Base-by-base conservation (phyloP, 1,140 invertebrate species). In the Eurosta solidaginis region DNA sequence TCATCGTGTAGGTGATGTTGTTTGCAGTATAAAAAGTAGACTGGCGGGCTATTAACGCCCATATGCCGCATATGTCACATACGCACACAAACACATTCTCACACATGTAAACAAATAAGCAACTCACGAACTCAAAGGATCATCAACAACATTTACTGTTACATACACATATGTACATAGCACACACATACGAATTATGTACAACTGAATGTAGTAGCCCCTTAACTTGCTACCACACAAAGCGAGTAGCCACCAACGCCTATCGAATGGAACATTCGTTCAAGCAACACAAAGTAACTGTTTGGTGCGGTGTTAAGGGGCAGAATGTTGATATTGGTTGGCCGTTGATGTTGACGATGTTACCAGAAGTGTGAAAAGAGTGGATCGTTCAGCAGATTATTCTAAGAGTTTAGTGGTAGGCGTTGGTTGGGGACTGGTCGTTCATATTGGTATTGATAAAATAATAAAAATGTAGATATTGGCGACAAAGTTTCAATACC, bases 381-480 rank as follows among this genome's bases (percentile, higher is more conserved):
- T 17, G 14, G 45, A n/a, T n/a, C n/a, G n/a, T n/a, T n/a, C n/a
- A n/a, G n/a, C n/a, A 7, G 45, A 47, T 47, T 12, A n/a, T 1
- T 4, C 45, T 47, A 17, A 14, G n/a, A n/a, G 27, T 14, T 33
- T 10, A 20, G 59, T 20, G 59, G 27, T 27, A n/a, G 27, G 1
- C 14, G 29, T 14, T 0, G 54, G 27, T 5, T 12, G 52, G 54
- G 14, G 29, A 68, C 4, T 17, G 59, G n/a, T n/a, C n/a, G n/a
- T n/a, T n/a, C n/a, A n/a, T n/a, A n/a, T n/a, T 42, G 59, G 17
- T 68, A 33, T 68, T 36, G 59, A 68, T 68, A 22, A 68, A 68
- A 68, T 68, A 68, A 63, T 63, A 63, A 63, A 68, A 68, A 22
- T 68, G 59, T 68, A n/a, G n/a, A n/a, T n/a, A 68, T 68, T 20